phyloP scores from a whole-genome alignment of 2,113 vertebrate species.

The Microcebus griseorufus region DNA sequence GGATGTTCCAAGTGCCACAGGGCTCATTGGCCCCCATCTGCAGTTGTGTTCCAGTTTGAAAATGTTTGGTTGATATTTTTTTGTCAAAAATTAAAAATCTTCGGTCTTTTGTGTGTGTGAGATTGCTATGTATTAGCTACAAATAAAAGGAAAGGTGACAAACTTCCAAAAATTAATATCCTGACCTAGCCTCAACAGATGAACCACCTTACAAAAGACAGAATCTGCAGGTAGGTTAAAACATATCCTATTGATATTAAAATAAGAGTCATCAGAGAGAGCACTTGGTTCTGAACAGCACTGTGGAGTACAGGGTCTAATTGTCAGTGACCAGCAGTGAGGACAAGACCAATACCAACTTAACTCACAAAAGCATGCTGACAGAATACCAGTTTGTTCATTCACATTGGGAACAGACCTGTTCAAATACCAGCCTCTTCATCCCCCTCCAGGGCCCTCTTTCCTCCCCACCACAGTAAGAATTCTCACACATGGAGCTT shows the following conservation, averaged over 20 bases:
- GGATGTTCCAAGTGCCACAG: background rate
- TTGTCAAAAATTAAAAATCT: slow-evolving; percentile 15
- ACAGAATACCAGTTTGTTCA: background rate
- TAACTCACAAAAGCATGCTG: background rate
- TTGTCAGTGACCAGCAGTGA: background rate
- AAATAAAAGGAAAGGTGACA: background rate
- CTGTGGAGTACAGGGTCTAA: background rate
- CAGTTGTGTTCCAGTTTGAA: background rate
- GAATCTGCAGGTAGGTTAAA: background rate
- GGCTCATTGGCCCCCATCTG: background rate
- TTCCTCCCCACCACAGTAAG: background rate
- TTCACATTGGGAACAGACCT: background rate
- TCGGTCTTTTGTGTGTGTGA: background rate
- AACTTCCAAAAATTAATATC: background rate
- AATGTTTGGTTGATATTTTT: background rate
- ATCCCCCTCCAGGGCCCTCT: background rate
- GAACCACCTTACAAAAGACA: background rate
- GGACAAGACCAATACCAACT: background rate
- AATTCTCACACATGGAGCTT: background rate
- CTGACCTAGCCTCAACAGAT: background rate
- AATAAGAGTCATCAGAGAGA: background rate
- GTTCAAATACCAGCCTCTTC: background rate
- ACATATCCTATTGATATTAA: background rate
- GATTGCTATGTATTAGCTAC: background rate
- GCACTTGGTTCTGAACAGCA: background rate